Evolutionary conservation across 2,113 vertebrate genomes (phyloP).

Genomic region (Astur gentilis): DNA sequence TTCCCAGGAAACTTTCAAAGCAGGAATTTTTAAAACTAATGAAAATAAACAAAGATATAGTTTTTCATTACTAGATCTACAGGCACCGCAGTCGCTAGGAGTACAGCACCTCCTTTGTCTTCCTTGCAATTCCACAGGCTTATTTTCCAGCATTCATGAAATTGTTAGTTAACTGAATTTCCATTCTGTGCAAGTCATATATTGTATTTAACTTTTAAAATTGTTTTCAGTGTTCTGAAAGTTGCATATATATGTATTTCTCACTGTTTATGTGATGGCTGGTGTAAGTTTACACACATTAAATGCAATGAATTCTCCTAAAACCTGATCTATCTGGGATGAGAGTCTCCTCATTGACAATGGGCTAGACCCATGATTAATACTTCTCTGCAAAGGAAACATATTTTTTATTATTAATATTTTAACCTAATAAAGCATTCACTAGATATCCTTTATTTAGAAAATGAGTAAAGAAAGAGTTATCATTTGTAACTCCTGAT

Average conservation of each 20-base stretch:
- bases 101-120: not conserved
- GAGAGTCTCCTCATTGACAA: not conserved
- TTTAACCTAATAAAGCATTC: not conserved
- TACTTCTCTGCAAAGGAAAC: not conserved
- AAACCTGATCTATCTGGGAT: not conserved
- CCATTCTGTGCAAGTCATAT: not conserved
- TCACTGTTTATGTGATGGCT: not conserved
- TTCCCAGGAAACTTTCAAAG: not conserved
- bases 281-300: not conserved
- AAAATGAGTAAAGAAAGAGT: not conserved
- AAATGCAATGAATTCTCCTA: not conserved
- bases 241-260: not conserved
- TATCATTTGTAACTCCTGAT: not conserved
- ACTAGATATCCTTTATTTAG: not conserved
- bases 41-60: not conserved
- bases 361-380: not conserved
- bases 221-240: not conserved
- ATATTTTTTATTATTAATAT: not conserved
- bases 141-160: not conserved
- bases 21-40: not conserved
- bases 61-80: not conserved
- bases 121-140: not conserved
- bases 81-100: not conserved
- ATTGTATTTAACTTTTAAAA: not conserved
- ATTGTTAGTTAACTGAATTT: not conserved